Conservation (phyloP, 2,888 invertebrate genomes). For the Pecten maximus region DNA sequence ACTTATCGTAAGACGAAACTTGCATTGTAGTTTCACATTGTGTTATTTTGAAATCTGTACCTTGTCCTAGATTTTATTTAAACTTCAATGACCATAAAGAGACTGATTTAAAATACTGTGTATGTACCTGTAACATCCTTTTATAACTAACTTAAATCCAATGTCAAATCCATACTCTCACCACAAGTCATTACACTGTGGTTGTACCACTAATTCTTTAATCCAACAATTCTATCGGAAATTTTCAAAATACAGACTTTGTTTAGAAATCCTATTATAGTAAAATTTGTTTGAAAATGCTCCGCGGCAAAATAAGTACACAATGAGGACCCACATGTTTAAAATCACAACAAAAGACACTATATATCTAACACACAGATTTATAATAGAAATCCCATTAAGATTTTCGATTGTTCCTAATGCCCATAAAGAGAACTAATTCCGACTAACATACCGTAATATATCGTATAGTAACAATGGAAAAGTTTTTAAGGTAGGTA, state of each 20-base stretch:
- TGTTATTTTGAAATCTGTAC: not conserved
- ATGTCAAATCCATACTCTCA: not conserved
- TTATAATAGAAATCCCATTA: not conserved
- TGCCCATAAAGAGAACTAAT: not conserved
- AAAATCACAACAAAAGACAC: not conserved
- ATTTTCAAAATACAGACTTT: not conserved
- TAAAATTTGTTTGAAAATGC: conserved; percentile 3
- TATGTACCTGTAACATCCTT: no score
- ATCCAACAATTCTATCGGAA: not conserved
- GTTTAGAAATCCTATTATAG: not conserved
- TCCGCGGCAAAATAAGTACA: not conserved
- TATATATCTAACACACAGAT: not conserved
- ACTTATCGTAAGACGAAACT: not conserved
- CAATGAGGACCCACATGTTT: not conserved
- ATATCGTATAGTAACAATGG: not conserved
- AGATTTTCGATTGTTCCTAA: not conserved
- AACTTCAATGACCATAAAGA: not conserved
- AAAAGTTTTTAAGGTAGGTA: not conserved
- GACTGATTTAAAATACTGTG: no score
- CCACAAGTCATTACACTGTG: not conserved
- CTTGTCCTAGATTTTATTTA: no score
- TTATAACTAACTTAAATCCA: no score
- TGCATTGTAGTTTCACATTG: not conserved
- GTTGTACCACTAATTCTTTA: not conserved
- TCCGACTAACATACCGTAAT: not conserved